Base-by-base conservation (phyloP, 2,113 vertebrate species). In the Nesoenas mayeri region DNA sequence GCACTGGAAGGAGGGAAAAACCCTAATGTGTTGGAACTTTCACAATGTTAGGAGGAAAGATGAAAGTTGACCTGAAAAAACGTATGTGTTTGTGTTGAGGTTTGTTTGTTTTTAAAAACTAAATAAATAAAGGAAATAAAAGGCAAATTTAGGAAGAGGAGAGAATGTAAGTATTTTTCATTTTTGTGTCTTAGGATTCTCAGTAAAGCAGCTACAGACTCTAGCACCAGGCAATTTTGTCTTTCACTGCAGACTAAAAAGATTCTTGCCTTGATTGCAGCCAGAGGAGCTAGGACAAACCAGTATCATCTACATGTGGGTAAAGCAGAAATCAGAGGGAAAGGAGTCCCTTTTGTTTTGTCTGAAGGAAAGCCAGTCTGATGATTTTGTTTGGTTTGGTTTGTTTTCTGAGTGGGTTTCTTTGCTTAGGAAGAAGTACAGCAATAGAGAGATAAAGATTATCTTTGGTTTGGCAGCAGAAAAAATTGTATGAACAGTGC, bases 101-200 rank as follows among this genome's bases (percentile, higher is more conserved):
- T 47, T 47, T 47, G 44, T 56, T 64, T 15, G 18, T 40, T 40
- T 32, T 40, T 50, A 29, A 20, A 31, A 84, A 9, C 6, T 47
- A 86, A 56, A 80, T 86, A 65, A 60, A 15, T 65, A 58, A 51
- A 71, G 22, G 22, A 82, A 94, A 17, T 51, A 85, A 90, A 75
- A 86, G 9, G 21, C 19, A 60, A 65, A 73, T 62, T 65, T 73
- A 79, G 32, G 32, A 75, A 61, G 22, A 88, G 8, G 15, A 74
- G 21, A 72, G 12, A 75, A 56, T 24, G 5, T 19, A 79, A 64
- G 4, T 47, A 10, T 85, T 90, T 92, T 83, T 32, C 48, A 32
- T 34, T 88, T 58, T 83, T 62, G 1, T 83, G 34, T 61, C 24
- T 85, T 70, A 28, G 12, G 28, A 53, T 70, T 79, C 51, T 78